A percentile compares a stretch with the other conserved stretches of the same genome.
Evolutionary conservation across 2,888 invertebrate species (phyloP).

Genomic region (Ichneumon xanthorius): DNA sequence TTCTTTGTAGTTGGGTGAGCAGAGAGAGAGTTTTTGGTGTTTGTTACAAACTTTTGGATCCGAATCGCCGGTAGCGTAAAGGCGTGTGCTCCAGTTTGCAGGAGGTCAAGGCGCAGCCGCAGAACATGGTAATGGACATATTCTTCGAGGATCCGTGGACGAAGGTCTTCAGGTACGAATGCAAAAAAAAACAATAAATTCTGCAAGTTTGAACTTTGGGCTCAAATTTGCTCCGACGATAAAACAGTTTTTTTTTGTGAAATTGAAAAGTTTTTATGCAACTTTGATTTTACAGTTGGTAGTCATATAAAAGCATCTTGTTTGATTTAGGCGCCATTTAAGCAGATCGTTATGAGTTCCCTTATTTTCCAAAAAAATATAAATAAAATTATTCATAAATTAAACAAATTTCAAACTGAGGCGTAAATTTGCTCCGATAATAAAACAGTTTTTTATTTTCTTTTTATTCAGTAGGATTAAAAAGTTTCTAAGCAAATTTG

Average conservation of each 20-base stretch:
- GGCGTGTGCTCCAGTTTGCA: constrained; percentile 88
- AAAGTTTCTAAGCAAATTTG: too few relatives aligned
- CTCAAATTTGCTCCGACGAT: too few relatives aligned
- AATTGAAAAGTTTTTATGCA: too few relatives aligned
- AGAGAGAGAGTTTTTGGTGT: constrained; percentile 25
- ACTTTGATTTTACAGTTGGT: too few relatives aligned
- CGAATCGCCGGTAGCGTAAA: constrained; percentile 35
- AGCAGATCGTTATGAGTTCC: too few relatives aligned
- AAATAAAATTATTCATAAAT: neutral
- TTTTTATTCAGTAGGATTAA: too few relatives aligned
- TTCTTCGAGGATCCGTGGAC: constrained; percentile 96
- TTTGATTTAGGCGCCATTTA: too few relatives aligned
- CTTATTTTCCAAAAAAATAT: too few relatives aligned
- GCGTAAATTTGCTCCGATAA: too few relatives aligned
- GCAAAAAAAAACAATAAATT: constrained; percentile 11
- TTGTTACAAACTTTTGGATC: neutral
- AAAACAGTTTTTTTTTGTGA: too few relatives aligned
- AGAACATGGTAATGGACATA: constrained; percentile 92
- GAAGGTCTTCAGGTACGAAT: constrained; percentile 86
- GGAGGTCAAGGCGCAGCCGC: constrained; percentile 95
- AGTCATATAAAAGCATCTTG: too few relatives aligned
- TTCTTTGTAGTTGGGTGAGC: constrained; percentile 93
- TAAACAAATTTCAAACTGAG: neutral
- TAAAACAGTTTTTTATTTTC: neutral
- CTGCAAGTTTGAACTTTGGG: neutral